Conservation (phyloP, 37 sponge, comb jelly and placozoan species). For the Lycopodina hypogea region DNA sequence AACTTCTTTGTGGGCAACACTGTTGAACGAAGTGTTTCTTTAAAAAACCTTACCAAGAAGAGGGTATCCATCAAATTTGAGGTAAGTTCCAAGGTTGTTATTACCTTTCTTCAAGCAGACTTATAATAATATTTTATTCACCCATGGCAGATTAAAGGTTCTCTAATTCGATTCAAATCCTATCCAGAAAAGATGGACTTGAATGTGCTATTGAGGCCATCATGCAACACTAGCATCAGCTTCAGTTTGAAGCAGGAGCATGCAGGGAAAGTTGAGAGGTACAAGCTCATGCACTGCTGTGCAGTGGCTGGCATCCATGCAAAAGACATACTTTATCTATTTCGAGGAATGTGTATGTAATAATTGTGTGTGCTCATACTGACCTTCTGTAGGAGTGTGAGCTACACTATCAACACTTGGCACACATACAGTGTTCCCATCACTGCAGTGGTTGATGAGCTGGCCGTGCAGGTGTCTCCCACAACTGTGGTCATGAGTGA, state of each 20-base stretch:
- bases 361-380: too few species aligned
- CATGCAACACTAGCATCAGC: neutral
- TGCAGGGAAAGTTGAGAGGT: constrained; percentile 26
- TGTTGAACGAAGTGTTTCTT: neutral
- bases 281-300: neutral
- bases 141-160: constrained; percentile 1
- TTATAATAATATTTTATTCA: too few species aligned
- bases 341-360: too few species aligned
- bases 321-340: too few species aligned
- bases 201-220: constrained; percentile 8
- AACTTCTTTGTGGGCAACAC: constrained; percentile 9
- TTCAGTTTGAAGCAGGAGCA: neutral
- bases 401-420: constrained; percentile 47
- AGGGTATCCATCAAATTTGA: constrained; percentile 31
- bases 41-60: constrained; percentile 24
- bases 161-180: neutral
- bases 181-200: neutral
- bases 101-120: too few species aligned
- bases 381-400: constrained; percentile 69
- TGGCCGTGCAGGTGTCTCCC: constrained; percentile 52
- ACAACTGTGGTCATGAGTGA: constrained; percentile 30
- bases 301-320: too few species aligned
- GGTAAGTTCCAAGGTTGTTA: constrained; percentile 7
- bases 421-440: constrained; percentile 44
- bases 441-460: constrained; percentile 17